These are phyloP conservation scores for Mellilla xanthometata DNA, from an alignment of 2,888 invertebrate genomes.

Conservation along the genomic window DNA sequence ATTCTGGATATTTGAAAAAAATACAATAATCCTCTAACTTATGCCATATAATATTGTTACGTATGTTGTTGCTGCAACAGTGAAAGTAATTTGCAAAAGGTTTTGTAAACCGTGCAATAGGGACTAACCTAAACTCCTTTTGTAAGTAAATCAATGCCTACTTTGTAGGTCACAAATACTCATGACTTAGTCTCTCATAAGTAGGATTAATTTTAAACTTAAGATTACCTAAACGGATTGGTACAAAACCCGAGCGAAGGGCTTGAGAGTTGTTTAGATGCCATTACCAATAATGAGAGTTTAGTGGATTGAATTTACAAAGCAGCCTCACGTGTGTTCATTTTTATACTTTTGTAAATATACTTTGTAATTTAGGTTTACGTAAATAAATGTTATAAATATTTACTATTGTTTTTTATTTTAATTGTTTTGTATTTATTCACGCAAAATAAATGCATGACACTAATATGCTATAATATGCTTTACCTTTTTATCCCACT, in stretches of 20 bases:
- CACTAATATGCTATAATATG: too few species aligned
- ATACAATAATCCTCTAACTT: neutral
- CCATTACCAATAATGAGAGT: conserved; percentile 2
- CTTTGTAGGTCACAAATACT: conserved; percentile 6
- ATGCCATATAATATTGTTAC: conserved; percentile 13
- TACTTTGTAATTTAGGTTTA: conserved; percentile 46
- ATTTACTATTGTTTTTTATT: neutral
- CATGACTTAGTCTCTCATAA: neutral
- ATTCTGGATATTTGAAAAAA: conserved; percentile 4
- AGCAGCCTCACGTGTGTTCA: conserved; percentile 37
- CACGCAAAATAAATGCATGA: too few species aligned
- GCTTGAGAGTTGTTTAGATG: neutral
- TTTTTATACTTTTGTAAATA: conserved; percentile 71
- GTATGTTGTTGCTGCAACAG: neutral
- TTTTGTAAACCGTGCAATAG: conserved; percentile 1
- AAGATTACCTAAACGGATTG: neutral
- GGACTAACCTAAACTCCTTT: neutral
- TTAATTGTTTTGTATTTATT: too few species aligned
- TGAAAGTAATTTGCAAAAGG: neutral
- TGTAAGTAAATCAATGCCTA: neutral
- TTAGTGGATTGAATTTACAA: conserved; percentile 31
- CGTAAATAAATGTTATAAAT: conserved; percentile 47
- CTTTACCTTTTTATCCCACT: too few species aligned
- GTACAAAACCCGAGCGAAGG: neutral
- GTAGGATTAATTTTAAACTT: too few species aligned